These are phyloP conservation scores for Erebia epiphron DNA, from an alignment of 2,888 invertebrate species.

Conservation along the genomic window DNA sequence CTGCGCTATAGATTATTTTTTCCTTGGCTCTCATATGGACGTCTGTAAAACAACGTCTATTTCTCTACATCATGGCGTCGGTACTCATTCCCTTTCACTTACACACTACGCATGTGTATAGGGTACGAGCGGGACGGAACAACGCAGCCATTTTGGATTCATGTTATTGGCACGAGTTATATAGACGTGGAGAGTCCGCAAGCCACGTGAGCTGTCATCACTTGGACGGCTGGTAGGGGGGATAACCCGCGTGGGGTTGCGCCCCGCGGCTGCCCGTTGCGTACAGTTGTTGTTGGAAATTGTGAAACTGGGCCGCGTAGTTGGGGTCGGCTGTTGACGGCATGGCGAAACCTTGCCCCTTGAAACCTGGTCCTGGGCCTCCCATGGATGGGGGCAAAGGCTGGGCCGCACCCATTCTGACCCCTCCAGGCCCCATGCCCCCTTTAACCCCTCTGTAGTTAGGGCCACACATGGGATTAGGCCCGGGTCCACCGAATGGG, in stretches of 20 bases:
- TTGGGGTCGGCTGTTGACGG: conserved; percentile 94
- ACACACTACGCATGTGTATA: no score
- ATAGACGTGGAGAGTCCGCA: conserved; percentile 13
- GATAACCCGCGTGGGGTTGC: conserved; percentile 73
- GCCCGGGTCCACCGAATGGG: conserved; percentile 60
- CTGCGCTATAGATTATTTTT: no score
- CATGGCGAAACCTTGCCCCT: conserved; percentile 91
- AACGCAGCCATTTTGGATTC: no score
- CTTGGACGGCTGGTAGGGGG: conserved; percentile 77
- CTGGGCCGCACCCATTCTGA: conserved; percentile 83
- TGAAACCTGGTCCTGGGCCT: conserved; percentile 86
- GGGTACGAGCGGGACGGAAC: no score
- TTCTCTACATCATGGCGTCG: no score
- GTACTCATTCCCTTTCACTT: no score
- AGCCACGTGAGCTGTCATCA: conserved; percentile 55
- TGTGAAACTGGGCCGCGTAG: conserved; percentile 97
- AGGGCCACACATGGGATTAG: conserved; percentile 66
- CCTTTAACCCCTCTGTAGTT: conserved; percentile 71
- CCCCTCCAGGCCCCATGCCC: conserved; percentile 62
- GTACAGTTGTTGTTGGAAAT: conserved; percentile 97
- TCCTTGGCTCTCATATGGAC: no score
- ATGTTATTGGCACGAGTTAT: background rate
- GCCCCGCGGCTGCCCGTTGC: conserved; percentile 86
- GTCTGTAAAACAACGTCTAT: no score
- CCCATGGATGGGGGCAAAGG: conserved; percentile 91